Evolutionary conservation across 2,113 vertebrate species (phyloP).

Genomic region (Saccopteryx bilineata): DNA sequence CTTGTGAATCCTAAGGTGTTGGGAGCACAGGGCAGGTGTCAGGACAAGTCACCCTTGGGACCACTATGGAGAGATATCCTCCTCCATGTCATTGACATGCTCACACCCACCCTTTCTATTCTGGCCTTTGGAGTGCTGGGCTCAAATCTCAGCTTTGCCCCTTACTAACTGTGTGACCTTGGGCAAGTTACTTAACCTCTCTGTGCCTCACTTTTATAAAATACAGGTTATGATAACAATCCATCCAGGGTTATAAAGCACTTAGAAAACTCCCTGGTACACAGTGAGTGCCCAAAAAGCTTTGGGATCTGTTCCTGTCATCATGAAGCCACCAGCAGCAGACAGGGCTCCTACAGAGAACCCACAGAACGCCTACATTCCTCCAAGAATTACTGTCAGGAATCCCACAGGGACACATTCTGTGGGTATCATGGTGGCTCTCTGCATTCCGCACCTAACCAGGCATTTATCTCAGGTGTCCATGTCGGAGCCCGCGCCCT

Average conservation of each 20-base stretch:
- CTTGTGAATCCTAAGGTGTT: conserved; percentile 90
- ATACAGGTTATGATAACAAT: background rate
- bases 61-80: rapidly evolving
- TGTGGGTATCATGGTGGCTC: rapidly evolving
- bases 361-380: background rate
- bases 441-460: no score
- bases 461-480: no score
- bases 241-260: background rate
- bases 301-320: rapidly evolving
- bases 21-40: background rate
- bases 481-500: background rate
- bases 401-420: background rate
- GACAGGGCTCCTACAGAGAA: background rate
- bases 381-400: background rate
- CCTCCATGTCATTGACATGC: rapidly evolving
- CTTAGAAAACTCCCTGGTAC: background rate
- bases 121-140: background rate
- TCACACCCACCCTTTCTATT: background rate
- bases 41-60: background rate
- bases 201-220: background rate
- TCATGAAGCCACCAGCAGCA: background rate
- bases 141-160: background rate
- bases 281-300: background rate
- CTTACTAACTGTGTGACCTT: background rate
- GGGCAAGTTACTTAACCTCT: background rate